Percentiles rank a stretch among this genome's conserved stretches.
Conservation (phyloP, 2,888 invertebrate species). For the Ennomos quercinarius region DNA sequence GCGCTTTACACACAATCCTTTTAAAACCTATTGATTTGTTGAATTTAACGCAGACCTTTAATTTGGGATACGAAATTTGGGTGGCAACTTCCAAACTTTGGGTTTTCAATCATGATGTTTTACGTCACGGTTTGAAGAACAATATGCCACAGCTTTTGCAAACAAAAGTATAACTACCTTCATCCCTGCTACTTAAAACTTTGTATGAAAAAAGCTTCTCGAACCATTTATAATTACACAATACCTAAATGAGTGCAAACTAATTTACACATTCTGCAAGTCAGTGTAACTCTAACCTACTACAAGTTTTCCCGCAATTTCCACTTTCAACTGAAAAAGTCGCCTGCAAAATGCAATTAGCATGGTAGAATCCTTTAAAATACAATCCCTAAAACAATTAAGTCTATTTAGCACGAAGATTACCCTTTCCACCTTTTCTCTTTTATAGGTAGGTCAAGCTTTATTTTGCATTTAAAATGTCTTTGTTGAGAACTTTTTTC, state of each 20-base stretch:
- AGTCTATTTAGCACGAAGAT: conserved; percentile 42
- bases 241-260: too few species aligned
- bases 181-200: too few species aligned
- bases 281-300: conserved; percentile 8
- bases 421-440: conserved; percentile 38
- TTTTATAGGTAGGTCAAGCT: conserved; percentile 34
- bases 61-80: conserved; percentile 20
- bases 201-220: too few species aligned
- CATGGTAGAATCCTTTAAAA: conserved; percentile 37
- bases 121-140: neutral
- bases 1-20: conserved; percentile 55
- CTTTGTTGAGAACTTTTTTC: conserved; percentile 66
- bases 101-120: conserved; percentile 5
- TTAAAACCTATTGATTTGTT: conserved; percentile 35
- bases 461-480: conserved; percentile 69
- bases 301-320: conserved; percentile 15
- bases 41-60: conserved; percentile 40
- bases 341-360: conserved; percentile 25
- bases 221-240: too few species aligned
- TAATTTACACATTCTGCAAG: neutral
- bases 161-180: too few species aligned
- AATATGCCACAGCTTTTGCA: neutral
- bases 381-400: conserved; percentile 45
- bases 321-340: conserved; percentile 10
- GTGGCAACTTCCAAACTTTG: conserved; percentile 12